These are phyloP conservation scores for Dendrolimus kikuchii DNA, from an alignment of 1,140 invertebrate species.

Conservation along the genomic window DNA sequence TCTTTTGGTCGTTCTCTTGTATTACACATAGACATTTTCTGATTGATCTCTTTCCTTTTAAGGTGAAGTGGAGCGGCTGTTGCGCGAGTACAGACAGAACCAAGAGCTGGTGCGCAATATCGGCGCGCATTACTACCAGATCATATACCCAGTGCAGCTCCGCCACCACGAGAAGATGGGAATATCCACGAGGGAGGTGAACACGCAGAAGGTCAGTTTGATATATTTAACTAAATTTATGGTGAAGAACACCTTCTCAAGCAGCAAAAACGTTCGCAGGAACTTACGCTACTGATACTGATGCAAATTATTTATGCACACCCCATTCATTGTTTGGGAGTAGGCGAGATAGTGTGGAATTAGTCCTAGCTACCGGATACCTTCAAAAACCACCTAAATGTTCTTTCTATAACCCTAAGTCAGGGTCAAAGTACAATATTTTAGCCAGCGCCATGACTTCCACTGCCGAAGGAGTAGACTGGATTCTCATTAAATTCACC, in stretches of 20 bases:
- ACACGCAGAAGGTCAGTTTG: conserved; percentile 82
- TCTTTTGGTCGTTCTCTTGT: too few relatives aligned
- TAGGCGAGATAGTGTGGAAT: too few relatives aligned
- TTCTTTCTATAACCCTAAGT: too few relatives aligned
- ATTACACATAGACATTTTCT: too few relatives aligned
- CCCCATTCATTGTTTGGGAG: too few relatives aligned
- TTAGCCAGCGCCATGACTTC: too few relatives aligned
- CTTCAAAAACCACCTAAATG: too few relatives aligned
- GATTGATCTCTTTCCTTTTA: conserved; percentile 39
- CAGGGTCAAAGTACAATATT: too few relatives aligned
- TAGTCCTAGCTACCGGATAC: too few relatives aligned
- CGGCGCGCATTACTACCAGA: conserved; percentile 92
- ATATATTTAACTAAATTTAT: background rate
- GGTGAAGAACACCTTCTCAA: background rate
- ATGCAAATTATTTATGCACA: too few relatives aligned
- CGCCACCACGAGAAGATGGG: conserved; percentile 96
- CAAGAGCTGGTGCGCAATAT: conserved; percentile 92
- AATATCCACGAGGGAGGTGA: conserved; percentile 91
- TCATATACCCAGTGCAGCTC: conserved; percentile 94
- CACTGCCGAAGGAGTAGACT: too few relatives aligned
- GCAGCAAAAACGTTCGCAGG: background rate
- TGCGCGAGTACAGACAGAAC: conserved; percentile 91
- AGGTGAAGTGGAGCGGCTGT: conserved; percentile 91
- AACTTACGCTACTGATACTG: background rate
- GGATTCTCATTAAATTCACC: too few relatives aligned